Conservation (phyloP, 2,888 invertebrate species). For the Ophraella communa region DNA sequence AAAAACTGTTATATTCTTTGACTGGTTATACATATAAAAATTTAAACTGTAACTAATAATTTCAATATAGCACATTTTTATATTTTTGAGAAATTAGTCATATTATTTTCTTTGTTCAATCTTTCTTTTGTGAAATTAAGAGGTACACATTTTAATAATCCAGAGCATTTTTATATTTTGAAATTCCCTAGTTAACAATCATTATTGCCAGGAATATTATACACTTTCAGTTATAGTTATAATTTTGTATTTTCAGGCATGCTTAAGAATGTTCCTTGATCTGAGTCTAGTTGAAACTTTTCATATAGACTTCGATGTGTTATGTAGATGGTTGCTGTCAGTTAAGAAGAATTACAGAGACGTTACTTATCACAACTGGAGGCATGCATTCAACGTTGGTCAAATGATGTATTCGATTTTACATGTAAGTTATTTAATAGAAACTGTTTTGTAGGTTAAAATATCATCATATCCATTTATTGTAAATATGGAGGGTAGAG, state of each 20-base stretch:
- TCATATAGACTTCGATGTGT: slow-evolving; percentile 90
- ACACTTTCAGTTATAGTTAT: neutral
- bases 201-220: too few species aligned
- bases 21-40: neutral
- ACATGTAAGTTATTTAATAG: slow-evolving; percentile 68
- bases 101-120: too few species aligned
- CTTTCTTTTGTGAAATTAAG: too few species aligned
- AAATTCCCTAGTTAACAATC: too few species aligned
- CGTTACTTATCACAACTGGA: slow-evolving; percentile 95
- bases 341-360: slow-evolving; percentile 95
- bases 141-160: too few species aligned
- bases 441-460: too few species aligned
- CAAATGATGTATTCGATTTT: slow-evolving; percentile 98
- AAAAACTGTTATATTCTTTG: neutral
- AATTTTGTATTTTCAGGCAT: slow-evolving; percentile 66
- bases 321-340: slow-evolving; percentile 90
- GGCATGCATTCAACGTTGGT: slow-evolving; percentile 95
- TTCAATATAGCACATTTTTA: neutral
- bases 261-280: slow-evolving; percentile 92
- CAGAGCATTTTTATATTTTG: too few species aligned
- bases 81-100: too few species aligned
- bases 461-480: too few species aligned
- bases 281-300: slow-evolving; percentile 90
- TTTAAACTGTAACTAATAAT: too few species aligned
- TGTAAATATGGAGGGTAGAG: too few species aligned